Percentiles rank a stretch among this genome's conserved stretches.
Evolutionary conservation across 2,888 invertebrate genomes (phyloP).

Genomic region (Lissocephala sabroskyi): DNA sequence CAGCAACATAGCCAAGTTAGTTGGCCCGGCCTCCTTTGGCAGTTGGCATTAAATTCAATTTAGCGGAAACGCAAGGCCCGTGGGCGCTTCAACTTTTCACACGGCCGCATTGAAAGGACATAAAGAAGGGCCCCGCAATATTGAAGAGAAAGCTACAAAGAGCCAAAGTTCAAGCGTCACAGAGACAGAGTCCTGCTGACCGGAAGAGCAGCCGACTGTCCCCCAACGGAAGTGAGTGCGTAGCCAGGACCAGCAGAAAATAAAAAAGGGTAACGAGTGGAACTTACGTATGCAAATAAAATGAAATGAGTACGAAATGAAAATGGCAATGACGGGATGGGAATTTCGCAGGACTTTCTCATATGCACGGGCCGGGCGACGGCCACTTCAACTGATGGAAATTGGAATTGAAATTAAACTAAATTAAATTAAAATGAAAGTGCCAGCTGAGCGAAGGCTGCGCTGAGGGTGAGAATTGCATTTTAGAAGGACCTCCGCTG

Average conservation of each 20-base stretch:
- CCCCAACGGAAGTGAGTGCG: slow-evolving; percentile 53
- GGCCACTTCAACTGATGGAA: neutral
- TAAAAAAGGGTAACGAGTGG: slow-evolving; percentile 7
- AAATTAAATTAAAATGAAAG: slow-evolving; percentile 24
- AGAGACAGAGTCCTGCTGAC: slow-evolving; percentile 38
- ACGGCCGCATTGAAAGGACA: slow-evolving; percentile 26
- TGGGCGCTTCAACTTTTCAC: slow-evolving; percentile 43
- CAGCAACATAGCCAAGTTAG: neutral
- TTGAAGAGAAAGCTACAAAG: slow-evolving; percentile 4
- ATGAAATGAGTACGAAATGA: slow-evolving; percentile 12
- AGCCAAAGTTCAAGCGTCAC: slow-evolving; percentile 11
- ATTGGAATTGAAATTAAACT: slow-evolving; percentile 18
- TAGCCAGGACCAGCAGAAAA: slow-evolving; percentile 29
- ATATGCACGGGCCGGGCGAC: too few species aligned
- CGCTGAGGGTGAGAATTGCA: neutral
- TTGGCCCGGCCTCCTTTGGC: neutral
- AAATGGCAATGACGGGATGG: neutral
- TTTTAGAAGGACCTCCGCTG: neutral
- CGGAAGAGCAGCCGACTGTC: slow-evolving; percentile 49
- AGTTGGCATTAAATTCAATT: slow-evolving; percentile 54
- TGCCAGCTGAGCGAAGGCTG: neutral
- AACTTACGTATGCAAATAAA: slow-evolving; percentile 13
- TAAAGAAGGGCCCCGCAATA: slow-evolving; percentile 18
- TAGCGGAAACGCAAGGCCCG: slow-evolving; percentile 47
- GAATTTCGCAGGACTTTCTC: too few species aligned